phyloP scores from a whole-genome alignment of 2,797 vertebrate species.

The Enteromius afrohamiltoni region DNA sequence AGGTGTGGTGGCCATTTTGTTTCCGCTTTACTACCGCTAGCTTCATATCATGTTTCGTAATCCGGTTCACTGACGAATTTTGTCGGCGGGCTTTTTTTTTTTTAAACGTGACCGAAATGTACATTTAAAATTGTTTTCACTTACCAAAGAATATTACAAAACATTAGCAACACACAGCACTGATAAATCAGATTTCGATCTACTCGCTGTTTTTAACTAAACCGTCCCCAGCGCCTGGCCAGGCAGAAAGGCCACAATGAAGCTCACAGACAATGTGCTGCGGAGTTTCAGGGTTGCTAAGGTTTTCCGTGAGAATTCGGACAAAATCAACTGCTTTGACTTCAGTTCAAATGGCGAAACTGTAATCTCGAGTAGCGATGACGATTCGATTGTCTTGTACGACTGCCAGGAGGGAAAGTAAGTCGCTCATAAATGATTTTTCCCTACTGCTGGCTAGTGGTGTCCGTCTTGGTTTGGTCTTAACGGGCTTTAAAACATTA shows the following conservation, averaged over 20 bases:
- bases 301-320: slow-evolving; percentile 97
- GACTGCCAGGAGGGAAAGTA: slow-evolving; percentile 99
- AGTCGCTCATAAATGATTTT: slow-evolving; percentile 64
- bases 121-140: slow-evolving; percentile 1
- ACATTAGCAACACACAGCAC: background rate
- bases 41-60: slow-evolving; percentile 48
- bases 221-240: slow-evolving; percentile 62
- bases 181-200: background rate
- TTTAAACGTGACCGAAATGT: slow-evolving; percentile 15
- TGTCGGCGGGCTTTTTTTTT: slow-evolving; percentile 52
- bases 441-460: background rate
- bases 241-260: slow-evolving; percentile 83
- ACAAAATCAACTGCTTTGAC: slow-evolving; percentile 99
- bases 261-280: slow-evolving; percentile 98
- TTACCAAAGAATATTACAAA: background rate
- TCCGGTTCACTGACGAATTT: slow-evolving; percentile 20
- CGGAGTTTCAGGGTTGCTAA: slow-evolving; percentile 98
- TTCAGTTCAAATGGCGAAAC: slow-evolving; percentile 98
- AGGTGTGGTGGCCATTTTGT: slow-evolving; percentile 40
- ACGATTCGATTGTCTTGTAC: slow-evolving; percentile 96
- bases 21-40: background rate
- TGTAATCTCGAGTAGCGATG: slow-evolving; percentile 97
- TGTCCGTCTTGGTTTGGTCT: background rate
- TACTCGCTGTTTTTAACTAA: slow-evolving; percentile 10
- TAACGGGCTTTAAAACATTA: background rate